Conservation (phyloP, 2,888 invertebrate species). For the Abscondita cerata region DNA sequence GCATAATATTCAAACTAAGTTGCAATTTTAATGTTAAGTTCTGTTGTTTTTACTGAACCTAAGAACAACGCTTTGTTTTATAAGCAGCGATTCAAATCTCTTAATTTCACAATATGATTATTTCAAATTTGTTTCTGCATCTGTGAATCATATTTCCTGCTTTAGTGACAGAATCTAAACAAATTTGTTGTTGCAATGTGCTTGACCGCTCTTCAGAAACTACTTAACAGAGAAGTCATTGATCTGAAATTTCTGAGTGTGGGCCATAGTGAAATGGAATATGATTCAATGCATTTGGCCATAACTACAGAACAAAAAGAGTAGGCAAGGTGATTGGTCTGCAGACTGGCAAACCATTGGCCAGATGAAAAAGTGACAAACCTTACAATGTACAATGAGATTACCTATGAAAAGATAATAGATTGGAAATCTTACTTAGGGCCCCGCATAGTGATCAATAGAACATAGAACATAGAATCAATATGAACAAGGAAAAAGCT, state of each 20-base stretch:
- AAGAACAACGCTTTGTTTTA: constrained; percentile 38
- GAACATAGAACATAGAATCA: no score
- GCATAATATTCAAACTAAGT: no score
- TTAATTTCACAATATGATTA: no score
- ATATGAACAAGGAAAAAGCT: no score
- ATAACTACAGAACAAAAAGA: not conserved
- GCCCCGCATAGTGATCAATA: no score
- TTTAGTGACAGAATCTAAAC: not conserved
- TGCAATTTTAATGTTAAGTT: constrained; percentile 37
- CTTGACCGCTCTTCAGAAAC: not conserved
- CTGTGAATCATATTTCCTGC: not conserved
- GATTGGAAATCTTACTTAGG: no score
- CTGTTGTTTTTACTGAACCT: constrained; percentile 23
- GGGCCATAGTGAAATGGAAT: constrained; percentile 33
- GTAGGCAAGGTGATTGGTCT: not conserved
- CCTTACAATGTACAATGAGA: no score
- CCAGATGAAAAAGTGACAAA: no score
- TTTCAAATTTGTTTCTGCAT: no score
- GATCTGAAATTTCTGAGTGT: constrained; percentile 38
- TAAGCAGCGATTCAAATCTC: constrained; percentile 14
- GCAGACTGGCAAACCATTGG: constrained; percentile 12
- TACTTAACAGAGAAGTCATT: constrained; percentile 21
- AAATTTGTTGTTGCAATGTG: not conserved
- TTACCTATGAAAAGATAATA: no score
- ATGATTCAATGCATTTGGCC: constrained; percentile 33